Conservation (phyloP, 2,888 invertebrate species). For the Agrochola macilenta region DNA sequence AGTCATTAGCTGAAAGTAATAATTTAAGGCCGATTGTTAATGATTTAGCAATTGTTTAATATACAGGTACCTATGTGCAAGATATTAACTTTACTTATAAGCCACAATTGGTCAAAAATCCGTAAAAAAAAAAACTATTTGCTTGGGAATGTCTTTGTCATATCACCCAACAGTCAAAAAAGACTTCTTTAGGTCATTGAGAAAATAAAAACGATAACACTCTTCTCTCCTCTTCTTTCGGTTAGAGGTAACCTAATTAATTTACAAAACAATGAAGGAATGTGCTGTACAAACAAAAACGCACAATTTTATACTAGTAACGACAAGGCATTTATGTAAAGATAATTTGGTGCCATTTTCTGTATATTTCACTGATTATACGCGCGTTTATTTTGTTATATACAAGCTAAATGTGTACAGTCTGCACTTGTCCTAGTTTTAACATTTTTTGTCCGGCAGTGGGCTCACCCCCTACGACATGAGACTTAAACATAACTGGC, state of each 20-base stretch:
- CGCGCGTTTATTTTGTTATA: background rate
- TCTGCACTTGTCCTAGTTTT: background rate
- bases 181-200: too few species aligned
- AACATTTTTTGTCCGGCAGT: background rate
- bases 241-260: background rate
- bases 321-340: constrained; percentile 23
- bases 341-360: background rate
- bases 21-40: constrained; percentile 36
- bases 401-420: background rate
- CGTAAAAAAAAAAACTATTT: background rate
- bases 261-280: constrained; percentile 6
- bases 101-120: background rate
- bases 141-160: background rate
- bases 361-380: background rate
- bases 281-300: background rate
- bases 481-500: background rate
- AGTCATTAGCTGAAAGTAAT: constrained; percentile 31
- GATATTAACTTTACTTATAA: constrained; percentile 7
- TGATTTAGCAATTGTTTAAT: constrained; percentile 10
- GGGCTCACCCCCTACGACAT: too few species aligned
- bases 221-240: background rate
- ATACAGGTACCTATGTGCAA: constrained; percentile 13
- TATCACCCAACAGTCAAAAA: too few species aligned
- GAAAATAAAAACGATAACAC: too few species aligned
- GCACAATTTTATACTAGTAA: constrained; percentile 35